Evolutionary conservation across 2,113 vertebrate genomes (phyloP), one percentile per base, ranked within the genome.

Genomic region (Acrocephalus kingi): DNA sequence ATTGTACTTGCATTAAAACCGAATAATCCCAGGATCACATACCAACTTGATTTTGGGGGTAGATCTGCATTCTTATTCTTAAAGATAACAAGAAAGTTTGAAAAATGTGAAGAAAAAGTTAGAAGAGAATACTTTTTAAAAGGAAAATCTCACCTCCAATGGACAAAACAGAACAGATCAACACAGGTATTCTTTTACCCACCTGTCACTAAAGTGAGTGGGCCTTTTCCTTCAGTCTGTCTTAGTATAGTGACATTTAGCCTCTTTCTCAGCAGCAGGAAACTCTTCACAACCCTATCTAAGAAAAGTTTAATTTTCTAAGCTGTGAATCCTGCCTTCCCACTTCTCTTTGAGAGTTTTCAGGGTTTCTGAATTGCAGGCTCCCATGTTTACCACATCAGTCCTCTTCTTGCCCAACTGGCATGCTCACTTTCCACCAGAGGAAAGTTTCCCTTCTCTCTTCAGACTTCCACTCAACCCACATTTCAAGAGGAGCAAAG

Each of bases 121-220:
- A 49, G 17, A 71, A 51, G 1, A 48, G 2, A 49, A 19, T 16
- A 5, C 7, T 55, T 89, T 84, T 27, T 4, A 25, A 59, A 77
- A 66, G 2, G 15, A 10, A 56, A 82, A 82, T 33, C 8, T 58
- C 14, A 56, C 5, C 5, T 45, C 9, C 19, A 41, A 23, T 9
- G 3, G 3, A 16, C 18, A 48, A 80, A 52, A 15, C 10, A 75
- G 81, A 48, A 37, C 11, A 43, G 18, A 54, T 45, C 39, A 45
- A 30, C 7, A 39, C 14, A 84, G 81, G 1, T 37, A 20, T 20
- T 37, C 5, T 87, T 77, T 62, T 27, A 74, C 6, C 39, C 15
- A 30, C 18, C 75, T 27, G 24, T 77, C 31, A 31, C 12, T 41
- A 27, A 71, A 0, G 0, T 28, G 5, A 0, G 0, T 28, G 5